Percentiles rank a stretch among this genome's conserved stretches.
phyloP scores from a whole-genome alignment of 1,140 invertebrate species.

The Nylanderia fulva region DNA sequence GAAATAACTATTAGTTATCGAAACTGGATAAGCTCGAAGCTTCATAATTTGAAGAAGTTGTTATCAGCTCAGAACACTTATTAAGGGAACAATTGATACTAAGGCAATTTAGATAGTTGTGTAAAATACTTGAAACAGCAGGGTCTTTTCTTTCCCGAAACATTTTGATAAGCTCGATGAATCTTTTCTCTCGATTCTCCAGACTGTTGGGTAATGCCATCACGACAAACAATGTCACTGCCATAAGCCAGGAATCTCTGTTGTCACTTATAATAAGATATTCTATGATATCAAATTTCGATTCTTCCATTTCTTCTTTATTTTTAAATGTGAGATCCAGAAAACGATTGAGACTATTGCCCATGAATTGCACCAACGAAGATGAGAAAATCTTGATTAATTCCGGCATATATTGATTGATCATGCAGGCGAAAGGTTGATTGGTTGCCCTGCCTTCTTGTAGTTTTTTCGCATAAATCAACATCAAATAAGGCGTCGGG shows the following conservation, averaged over 20 bases:
- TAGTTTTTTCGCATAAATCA: slow-evolving; percentile 24
- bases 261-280: slow-evolving; percentile 50
- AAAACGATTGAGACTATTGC: background rate
- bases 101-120: too few relatives aligned
- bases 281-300: slow-evolving; percentile 32
- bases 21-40: too few relatives aligned
- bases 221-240: slow-evolving; percentile 50
- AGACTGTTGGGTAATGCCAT: too few relatives aligned
- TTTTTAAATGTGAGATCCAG: background rate
- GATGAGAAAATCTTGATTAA: slow-evolving; percentile 57
- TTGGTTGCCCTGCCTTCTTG: background rate
- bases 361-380: slow-evolving; percentile 1
- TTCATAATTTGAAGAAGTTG: too few relatives aligned
- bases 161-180: slow-evolving; percentile 46
- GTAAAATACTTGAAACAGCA: slow-evolving; percentile 23
- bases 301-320: background rate
- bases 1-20: too few relatives aligned
- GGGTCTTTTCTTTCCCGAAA: slow-evolving; percentile 59
- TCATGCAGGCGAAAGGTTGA: background rate
- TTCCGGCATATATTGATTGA: slow-evolving; percentile 34
- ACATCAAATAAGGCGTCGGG: slow-evolving; percentile 55
- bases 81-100: too few relatives aligned
- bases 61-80: too few relatives aligned
- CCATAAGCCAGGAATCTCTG: slow-evolving; percentile 45
- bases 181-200: background rate